Evolutionary conservation across 2,888 invertebrate genomes (phyloP).

Genomic region (Drosophila merina): DNA sequence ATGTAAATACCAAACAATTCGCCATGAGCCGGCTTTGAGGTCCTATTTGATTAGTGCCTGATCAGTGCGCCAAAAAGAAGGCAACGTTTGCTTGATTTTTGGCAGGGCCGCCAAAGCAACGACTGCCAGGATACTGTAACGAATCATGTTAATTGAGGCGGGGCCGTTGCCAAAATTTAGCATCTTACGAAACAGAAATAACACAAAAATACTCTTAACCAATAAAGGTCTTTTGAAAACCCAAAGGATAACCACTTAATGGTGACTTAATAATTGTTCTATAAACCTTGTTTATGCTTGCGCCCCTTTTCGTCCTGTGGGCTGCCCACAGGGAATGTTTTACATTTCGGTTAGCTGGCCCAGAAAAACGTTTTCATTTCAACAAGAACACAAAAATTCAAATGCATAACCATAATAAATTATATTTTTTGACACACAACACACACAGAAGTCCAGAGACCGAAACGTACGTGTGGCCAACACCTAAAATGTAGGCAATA

Average conservation of each 20-base stretch:
- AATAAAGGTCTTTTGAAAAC: neutral
- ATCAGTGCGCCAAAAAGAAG: slow-evolving; percentile 62
- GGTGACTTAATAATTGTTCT: slow-evolving; percentile 7
- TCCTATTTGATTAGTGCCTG: slow-evolving; percentile 62
- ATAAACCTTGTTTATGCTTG: slow-evolving; percentile 7
- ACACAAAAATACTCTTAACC: neutral
- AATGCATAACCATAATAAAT: slow-evolving; percentile 36
- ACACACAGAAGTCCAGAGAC: neutral
- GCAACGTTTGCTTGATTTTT: slow-evolving; percentile 36
- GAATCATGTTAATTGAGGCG: slow-evolving; percentile 28
- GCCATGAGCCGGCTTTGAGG: slow-evolving; percentile 43
- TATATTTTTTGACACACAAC: slow-evolving; percentile 31
- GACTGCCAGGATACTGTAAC: slow-evolving; percentile 20
- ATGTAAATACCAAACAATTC: slow-evolving; percentile 74
- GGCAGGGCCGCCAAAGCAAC: slow-evolving; percentile 7
- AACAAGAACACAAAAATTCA: slow-evolving; percentile 10
- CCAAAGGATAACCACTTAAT: neutral
- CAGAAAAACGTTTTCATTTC: slow-evolving; percentile 21
- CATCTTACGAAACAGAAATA: neutral
- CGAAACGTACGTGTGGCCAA: slow-evolving; percentile 14
- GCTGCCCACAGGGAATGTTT: slow-evolving; percentile 6
- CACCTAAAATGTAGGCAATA: slow-evolving; percentile 43
- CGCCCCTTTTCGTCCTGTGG: neutral
- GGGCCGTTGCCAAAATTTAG: neutral
- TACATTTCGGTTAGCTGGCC: neutral